A percentile compares a stretch with the other conserved stretches of the same genome.
phyloP scores from a whole-genome alignment of 2,888 invertebrate species.

The Bembecia ichneumoniformis region DNA sequence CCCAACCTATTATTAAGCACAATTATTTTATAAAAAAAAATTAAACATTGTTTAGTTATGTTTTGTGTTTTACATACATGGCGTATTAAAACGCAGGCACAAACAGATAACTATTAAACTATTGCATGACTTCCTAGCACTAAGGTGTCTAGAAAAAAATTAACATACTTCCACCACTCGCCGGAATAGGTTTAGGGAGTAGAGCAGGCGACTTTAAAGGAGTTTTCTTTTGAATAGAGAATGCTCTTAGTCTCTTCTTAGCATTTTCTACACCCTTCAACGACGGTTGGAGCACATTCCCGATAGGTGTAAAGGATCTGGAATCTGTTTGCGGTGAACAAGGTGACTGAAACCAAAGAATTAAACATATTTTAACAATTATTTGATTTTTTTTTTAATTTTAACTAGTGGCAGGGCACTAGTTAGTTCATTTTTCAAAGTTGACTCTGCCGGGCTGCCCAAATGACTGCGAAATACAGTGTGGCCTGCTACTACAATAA shows the following conservation, averaged over 20 bases:
- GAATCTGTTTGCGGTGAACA: not conserved
- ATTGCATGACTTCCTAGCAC: not conserved
- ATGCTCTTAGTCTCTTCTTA: conserved; percentile 59
- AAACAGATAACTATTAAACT: too few species aligned
- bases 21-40: too few species aligned
- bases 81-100: too few species aligned
- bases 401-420: too few species aligned
- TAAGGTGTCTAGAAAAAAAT: not conserved
- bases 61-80: too few species aligned
- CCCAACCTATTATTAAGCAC: too few species aligned
- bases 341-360: not conserved
- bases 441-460: too few species aligned
- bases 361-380: not conserved
- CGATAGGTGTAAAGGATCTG: not conserved
- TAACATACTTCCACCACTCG: conserved; percentile 32
- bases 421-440: too few species aligned
- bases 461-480: too few species aligned
- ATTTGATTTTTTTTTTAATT: too few species aligned
- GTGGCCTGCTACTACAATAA: too few species aligned
- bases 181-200: conserved; percentile 28
- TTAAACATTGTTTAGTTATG: too few species aligned
- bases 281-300: conserved; percentile 5
- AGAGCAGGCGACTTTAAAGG: conserved; percentile 30
- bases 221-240: conserved; percentile 62
- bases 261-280: conserved; percentile 56